Percentiles rank a stretch among this genome's conserved stretches.
phyloP scores from a whole-genome alignment of 2,113 vertebrate genomes.

The Alexandromys fortis region DNA sequence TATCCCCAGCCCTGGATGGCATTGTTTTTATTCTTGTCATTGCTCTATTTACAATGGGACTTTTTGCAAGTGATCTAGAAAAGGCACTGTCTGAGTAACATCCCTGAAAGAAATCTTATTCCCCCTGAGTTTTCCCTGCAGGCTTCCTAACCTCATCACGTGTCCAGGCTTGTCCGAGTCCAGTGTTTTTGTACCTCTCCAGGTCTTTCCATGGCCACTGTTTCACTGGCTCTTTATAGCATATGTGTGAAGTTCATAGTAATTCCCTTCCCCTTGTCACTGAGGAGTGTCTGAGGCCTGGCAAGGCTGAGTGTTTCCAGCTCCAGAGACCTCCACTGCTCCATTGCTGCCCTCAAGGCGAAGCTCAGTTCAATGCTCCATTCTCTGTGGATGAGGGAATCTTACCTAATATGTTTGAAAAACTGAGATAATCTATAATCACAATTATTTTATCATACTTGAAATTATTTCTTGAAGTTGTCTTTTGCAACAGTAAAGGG shows the following conservation, averaged over 20 bases:
- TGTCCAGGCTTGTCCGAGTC: no score
- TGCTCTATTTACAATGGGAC: neutral
- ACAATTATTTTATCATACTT: neutral
- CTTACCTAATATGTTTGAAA: conserved; percentile 7
- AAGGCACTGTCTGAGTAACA: neutral
- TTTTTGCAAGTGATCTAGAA: neutral
- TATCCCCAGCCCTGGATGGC: neutral
- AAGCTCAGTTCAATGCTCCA: neutral
- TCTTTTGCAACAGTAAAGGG: conserved; percentile 34
- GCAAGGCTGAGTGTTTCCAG: neutral
- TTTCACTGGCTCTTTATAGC: neutral
- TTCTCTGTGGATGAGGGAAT: neutral
- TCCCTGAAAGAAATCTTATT: neutral
- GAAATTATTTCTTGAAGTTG: conserved; percentile 13
- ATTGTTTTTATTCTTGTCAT: neutral
- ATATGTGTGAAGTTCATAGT: neutral
- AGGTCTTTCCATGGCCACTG: neutral
- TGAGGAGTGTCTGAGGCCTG: neutral
- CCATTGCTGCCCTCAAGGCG: neutral
- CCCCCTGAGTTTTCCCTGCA: neutral
- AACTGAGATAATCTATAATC: neutral
- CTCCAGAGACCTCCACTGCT: neutral
- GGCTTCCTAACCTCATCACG: neutral
- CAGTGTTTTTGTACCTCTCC: neutral
- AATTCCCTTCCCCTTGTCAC: neutral